Percentiles rank a stretch among this genome's conserved stretches.
phyloP scores from a whole-genome alignment of 2,888 invertebrate species.

The Serrognathus titanus region DNA sequence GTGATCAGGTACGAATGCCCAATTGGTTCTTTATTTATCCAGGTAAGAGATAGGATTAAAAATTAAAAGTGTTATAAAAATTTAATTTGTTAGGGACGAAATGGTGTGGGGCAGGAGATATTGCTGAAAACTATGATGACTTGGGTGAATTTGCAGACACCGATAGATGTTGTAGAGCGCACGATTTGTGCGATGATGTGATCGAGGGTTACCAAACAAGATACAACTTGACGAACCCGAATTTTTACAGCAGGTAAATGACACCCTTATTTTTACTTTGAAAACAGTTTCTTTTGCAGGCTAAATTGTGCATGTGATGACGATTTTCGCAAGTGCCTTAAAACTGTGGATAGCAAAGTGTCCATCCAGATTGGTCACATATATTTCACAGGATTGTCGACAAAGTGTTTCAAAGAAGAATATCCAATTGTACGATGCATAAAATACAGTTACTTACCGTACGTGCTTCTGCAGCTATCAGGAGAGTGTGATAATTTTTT shows the following conservation, averaged over 20 bases:
- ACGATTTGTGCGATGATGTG: slow-evolving; percentile 65
- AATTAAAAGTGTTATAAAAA: neutral
- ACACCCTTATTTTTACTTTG: neutral
- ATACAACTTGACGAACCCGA: slow-evolving; percentile 39
- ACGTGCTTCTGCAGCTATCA: slow-evolving; percentile 45
- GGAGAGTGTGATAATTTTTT: neutral
- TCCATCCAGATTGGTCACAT: slow-evolving; percentile 49
- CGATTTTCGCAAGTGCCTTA: slow-evolving; percentile 50
- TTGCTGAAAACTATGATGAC: slow-evolving; percentile 61
- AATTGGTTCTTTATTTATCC: slow-evolving; percentile 24
- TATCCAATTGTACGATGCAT: slow-evolving; percentile 55
- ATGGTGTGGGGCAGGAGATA: slow-evolving; percentile 75
- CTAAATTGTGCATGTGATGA: slow-evolving; percentile 56
- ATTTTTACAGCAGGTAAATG: slow-evolving; percentile 38
- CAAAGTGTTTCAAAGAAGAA: slow-evolving; percentile 59
- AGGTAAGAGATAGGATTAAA: slow-evolving; percentile 12
- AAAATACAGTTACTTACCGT: slow-evolving; percentile 43
- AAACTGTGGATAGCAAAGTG: slow-evolving; percentile 20
- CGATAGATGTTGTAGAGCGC: slow-evolving; percentile 70
- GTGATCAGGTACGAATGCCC: slow-evolving; percentile 14
- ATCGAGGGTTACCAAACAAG: slow-evolving; percentile 47
- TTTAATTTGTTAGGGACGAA: slow-evolving; percentile 58
- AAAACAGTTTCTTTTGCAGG: slow-evolving; percentile 39
- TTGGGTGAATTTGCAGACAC: slow-evolving; percentile 60
- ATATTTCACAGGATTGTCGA: slow-evolving; percentile 57